These are phyloP conservation scores for Epizoanthus ramosus DNA, from an alignment of 92 coral and sea anemone genomes.

Conservation along the genomic window DNA sequence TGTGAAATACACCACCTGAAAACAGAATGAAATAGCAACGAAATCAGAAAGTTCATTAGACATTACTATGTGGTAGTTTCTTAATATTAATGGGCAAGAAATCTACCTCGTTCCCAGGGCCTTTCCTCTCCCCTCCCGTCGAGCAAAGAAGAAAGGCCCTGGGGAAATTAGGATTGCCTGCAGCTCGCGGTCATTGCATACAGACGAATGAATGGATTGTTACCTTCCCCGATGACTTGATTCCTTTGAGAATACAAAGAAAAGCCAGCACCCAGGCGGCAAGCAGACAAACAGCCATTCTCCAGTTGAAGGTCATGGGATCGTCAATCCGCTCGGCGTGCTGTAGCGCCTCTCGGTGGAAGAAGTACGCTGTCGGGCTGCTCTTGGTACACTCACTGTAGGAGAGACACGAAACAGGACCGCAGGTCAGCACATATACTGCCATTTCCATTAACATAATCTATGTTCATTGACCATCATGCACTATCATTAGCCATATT, in stretches of 20 bases:
- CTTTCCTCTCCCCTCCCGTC: too few relatives aligned
- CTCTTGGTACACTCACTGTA: slow-evolving; percentile 71
- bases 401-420: not conserved
- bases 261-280: slow-evolving; percentile 86
- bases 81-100: not conserved
- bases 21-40: not conserved
- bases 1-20: slow-evolving; percentile 90
- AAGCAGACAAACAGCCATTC: slow-evolving; percentile 72
- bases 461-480: too few relatives aligned
- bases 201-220: not conserved
- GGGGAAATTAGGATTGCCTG: too few relatives aligned
- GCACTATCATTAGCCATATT: too few relatives aligned
- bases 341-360: slow-evolving; percentile 82
- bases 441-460: too few relatives aligned
- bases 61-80: not conserved
- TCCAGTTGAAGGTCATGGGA: slow-evolving; percentile 89
- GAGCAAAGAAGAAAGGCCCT: too few relatives aligned
- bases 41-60: not conserved
- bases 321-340: slow-evolving; percentile 77
- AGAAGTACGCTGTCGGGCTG: slow-evolving; percentile 85
- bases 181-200: not conserved
- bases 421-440: not conserved
- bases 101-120: too few relatives aligned
- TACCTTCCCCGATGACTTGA: slow-evolving; percentile 95
- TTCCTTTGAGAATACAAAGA: slow-evolving; percentile 86